Evolutionary conservation across 2,113 vertebrate genomes (phyloP).

Genomic region (Ranitomeya imitator): DNA sequence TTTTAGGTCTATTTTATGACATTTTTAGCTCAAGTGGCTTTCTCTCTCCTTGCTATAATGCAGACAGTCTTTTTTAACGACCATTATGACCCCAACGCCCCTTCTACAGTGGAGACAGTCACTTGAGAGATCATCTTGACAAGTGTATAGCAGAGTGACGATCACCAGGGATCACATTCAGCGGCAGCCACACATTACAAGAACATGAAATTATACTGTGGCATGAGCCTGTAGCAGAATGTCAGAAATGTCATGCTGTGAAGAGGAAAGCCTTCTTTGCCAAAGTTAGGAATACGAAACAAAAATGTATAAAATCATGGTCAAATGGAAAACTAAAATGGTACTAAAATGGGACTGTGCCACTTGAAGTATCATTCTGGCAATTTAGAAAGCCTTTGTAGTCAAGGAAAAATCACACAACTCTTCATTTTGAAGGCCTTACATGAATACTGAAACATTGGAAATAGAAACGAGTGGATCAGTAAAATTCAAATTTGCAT

Average conservation of each 20-base stretch:
- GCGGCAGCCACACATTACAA: slow-evolving; percentile 54
- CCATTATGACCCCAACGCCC: slow-evolving; percentile 53
- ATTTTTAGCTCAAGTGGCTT: slow-evolving; percentile 44
- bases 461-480: no score
- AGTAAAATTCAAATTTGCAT: no score
- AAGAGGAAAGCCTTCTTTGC: slow-evolving; percentile 17
- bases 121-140: slow-evolving; percentile 60
- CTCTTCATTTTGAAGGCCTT: neutral
- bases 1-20: slow-evolving; percentile 59
- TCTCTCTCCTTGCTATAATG: slow-evolving; percentile 55
- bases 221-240: slow-evolving; percentile 27
- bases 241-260: neutral
- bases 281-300: neutral
- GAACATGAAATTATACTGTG: slow-evolving; percentile 31
- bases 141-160: slow-evolving; percentile 41
- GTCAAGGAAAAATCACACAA: neutral
- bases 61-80: slow-evolving; percentile 64
- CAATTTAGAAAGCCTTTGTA: neutral
- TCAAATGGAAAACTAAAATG: neutral
- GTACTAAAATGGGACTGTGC: neutral
- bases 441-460: neutral
- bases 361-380: neutral
- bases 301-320: neutral
- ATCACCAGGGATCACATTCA: neutral
- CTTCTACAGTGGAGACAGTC: slow-evolving; percentile 61